phyloP scores from a whole-genome alignment of 2,888 invertebrate genomes.

The Periphyllus acericola region DNA sequence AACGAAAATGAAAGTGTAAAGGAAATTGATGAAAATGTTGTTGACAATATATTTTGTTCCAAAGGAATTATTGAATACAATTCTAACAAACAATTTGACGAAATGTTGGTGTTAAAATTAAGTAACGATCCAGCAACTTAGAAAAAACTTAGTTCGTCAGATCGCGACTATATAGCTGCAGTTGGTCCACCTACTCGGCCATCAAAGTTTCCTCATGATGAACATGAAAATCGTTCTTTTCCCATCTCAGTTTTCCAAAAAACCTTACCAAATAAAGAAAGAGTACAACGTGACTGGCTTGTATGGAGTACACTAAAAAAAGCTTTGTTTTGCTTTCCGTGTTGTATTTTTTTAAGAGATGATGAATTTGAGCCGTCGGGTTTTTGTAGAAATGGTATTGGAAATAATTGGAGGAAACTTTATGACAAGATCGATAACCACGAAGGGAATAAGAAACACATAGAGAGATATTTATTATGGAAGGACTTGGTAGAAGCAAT shows the following conservation, averaged over 20 bases:
- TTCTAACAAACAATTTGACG: not conserved
- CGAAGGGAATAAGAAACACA: not conserved
- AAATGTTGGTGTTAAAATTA: not conserved
- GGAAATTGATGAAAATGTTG: not conserved
- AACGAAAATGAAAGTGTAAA: not conserved
- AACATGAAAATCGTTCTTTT: slow-evolving; percentile 16
- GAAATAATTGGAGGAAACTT: slow-evolving; percentile 25
- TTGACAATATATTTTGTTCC: slow-evolving; percentile 13
- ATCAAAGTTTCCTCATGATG: not conserved
- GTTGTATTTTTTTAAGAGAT: slow-evolving; percentile 27
- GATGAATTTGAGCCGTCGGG: not conserved
- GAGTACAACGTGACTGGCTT: slow-evolving; percentile 26
- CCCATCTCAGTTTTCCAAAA: not conserved
- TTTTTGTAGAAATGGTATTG: slow-evolving; percentile 19
- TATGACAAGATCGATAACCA: slow-evolving; percentile 21
- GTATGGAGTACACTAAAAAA: slow-evolving; percentile 44
- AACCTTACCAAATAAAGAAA: slow-evolving; percentile 28
- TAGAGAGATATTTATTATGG: slow-evolving; percentile 19
- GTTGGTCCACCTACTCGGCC: slow-evolving; percentile 6
- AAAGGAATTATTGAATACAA: not conserved
- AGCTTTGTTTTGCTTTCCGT: slow-evolving; percentile 35
- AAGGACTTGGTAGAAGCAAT: slow-evolving; percentile 11
- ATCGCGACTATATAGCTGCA: not conserved
- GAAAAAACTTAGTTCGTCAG: slow-evolving; percentile 19
- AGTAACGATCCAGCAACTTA: slow-evolving; percentile 15